A percentile compares a stretch with the other conserved stretches of the same genome.
Conservation (phyloP, 2,888 invertebrate species). For the Phalangium opilio region DNA sequence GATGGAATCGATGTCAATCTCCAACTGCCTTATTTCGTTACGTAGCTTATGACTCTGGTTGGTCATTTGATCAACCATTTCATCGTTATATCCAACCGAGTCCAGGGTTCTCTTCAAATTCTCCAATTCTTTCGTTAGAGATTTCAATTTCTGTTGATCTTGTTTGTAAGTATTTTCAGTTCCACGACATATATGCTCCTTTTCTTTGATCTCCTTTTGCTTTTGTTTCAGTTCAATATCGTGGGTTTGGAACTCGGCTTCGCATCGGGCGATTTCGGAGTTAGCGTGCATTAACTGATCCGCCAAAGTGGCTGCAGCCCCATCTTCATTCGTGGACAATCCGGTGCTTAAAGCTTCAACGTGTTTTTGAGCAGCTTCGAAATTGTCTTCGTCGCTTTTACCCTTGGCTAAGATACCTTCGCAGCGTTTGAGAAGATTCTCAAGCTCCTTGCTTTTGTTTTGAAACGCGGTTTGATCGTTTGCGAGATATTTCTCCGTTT, state of each 20-base stretch:
- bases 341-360: constrained; percentile 75
- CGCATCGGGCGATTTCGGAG: constrained; percentile 53
- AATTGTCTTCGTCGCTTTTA: constrained; percentile 46
- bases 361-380: constrained; percentile 54
- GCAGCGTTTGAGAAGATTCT: constrained; percentile 40
- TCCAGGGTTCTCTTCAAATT: constrained; percentile 25
- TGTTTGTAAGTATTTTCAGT: constrained; percentile 21
- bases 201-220: constrained; percentile 44
- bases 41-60: no score
- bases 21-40: no score
- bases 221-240: constrained; percentile 55
- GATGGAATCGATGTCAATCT: no score
- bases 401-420: constrained; percentile 51
- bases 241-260: constrained; percentile 60
- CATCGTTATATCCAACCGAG: no score
- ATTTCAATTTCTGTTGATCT: constrained; percentile 9
- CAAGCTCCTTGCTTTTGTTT: constrained; percentile 43
- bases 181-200: constrained; percentile 47
- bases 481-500: constrained; percentile 46
- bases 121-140: constrained; percentile 26
- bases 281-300: constrained; percentile 72
- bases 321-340: constrained; percentile 56
- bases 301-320: constrained; percentile 60
- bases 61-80: no score
- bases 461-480: constrained; percentile 32